phyloP scores from a whole-genome alignment of 2,888 invertebrate species.

The Autographa pulchrina region DNA sequence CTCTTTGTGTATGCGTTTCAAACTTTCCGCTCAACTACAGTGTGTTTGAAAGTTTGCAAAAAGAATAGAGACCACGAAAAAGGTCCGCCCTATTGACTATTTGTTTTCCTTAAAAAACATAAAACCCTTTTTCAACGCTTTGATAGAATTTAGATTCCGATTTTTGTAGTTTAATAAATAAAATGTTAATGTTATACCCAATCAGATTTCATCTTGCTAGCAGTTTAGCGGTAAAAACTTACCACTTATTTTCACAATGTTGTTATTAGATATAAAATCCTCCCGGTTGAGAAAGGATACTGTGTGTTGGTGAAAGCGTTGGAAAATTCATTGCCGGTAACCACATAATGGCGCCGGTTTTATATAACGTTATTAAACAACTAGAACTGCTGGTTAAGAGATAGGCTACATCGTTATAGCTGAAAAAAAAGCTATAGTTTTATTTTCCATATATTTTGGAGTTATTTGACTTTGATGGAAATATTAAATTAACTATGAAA shows the following conservation, averaged over 20 bases:
- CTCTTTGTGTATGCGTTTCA: slow-evolving; percentile 77
- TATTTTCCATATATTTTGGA: no score
- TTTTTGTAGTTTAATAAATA: not conserved
- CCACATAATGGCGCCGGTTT: not conserved
- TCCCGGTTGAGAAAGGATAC: not conserved
- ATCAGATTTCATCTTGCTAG: not conserved
- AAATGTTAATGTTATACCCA: no score
- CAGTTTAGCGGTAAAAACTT: not conserved
- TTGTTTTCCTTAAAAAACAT: slow-evolving; percentile 20
- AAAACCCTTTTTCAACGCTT: slow-evolving; percentile 18
- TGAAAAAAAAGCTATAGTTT: no score
- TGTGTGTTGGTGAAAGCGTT: slow-evolving; percentile 1
- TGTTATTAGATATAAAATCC: not conserved
- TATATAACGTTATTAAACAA: slow-evolving; percentile 2
- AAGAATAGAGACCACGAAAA: slow-evolving; percentile 10
- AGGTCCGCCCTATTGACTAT: slow-evolving; percentile 20
- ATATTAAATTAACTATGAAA: slow-evolving; percentile 18
- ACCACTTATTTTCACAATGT: not conserved
- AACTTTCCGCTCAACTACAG: slow-evolving; percentile 66
- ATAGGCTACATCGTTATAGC: no score
- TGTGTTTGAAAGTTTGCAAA: slow-evolving; percentile 55
- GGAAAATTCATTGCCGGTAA: not conserved
- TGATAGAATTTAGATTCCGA: not conserved
- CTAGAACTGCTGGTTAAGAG: not conserved
- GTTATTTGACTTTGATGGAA: not conserved